phyloP scores from a whole-genome alignment of 2,797 vertebrate species.

The Aulostomus chinensis region DNA sequence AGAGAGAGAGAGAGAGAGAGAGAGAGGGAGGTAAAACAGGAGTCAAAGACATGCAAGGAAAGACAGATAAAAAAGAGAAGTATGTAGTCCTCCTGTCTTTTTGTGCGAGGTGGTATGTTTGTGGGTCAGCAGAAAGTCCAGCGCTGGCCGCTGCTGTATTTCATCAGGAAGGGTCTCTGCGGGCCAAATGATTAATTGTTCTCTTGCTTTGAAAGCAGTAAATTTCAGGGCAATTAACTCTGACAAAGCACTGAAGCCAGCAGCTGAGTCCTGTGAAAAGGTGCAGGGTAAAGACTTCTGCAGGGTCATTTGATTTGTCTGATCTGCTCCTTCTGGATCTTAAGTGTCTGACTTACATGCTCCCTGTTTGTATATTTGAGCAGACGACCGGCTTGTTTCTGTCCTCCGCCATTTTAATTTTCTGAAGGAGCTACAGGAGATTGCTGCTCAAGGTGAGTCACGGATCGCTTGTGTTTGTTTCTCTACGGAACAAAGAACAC shows the following conservation, averaged over 20 bases:
- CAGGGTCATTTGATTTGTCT: slow-evolving; percentile 9
- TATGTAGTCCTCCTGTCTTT: slow-evolving; percentile 7
- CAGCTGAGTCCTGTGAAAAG: slow-evolving; percentile 59
- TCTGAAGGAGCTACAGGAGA: slow-evolving; percentile 91
- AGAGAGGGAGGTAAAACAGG: no score
- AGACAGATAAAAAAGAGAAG: not conserved
- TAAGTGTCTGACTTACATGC: not conserved
- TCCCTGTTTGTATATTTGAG: not conserved
- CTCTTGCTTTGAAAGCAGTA: slow-evolving; percentile 58
- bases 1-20: not conserved
- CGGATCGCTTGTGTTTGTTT: not conserved
- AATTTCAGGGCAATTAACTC: slow-evolving; percentile 73
- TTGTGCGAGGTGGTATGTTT: slow-evolving; percentile 36
- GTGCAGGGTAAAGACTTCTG: slow-evolving; percentile 1
- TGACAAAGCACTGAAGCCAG: slow-evolving; percentile 41
- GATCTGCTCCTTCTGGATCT: not conserved
- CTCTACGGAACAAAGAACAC: not conserved
- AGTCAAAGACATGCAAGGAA: slow-evolving; percentile 1
- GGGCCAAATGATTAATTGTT: slow-evolving; percentile 74
- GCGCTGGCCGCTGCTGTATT: slow-evolving; percentile 52
- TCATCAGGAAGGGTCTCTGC: slow-evolving; percentile 39
- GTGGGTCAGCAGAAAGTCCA: slow-evolving; percentile 75
- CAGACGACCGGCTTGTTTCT: slow-evolving; percentile 91
- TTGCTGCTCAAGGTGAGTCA: slow-evolving; percentile 87
- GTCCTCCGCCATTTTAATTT: slow-evolving; percentile 92